Base-by-base conservation (phyloP, 2,797 vertebrate species). In the Acipenser ruthenus region DNA sequence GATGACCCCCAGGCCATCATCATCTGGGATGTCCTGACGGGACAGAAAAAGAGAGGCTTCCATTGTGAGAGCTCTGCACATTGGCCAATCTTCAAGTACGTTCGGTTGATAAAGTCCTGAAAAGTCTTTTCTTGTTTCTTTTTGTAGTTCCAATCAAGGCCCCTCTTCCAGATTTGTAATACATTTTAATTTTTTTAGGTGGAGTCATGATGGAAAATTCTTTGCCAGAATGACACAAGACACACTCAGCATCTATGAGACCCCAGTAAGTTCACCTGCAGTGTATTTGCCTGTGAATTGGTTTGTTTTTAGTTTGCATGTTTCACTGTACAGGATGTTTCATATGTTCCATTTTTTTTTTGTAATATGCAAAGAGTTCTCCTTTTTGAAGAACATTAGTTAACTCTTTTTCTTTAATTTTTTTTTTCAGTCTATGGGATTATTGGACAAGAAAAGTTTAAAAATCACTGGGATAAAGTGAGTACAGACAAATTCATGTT, bases 41-140 rank as follows among this genome's bases (percentile, higher is more conserved):
- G 97, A 68, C 95, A 97, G 75, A 99, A 99, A 88, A 99, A 96
- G 81, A 86, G 97, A 87, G 96, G 96, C 7, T 99, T 99, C 78
- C 97, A 99, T 77, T 99, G 96, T 69, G 97, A 99, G 78, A 99
- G 94, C 74, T 98, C 97, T 3, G 95, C 97, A 67, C 97, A 99
- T 71, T 99, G 97, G 97, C 96, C 97, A 63, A 99, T 99, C 74
- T 99, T 99, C 77, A 99, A 98, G 97, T 98, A 79, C 82, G 94
- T 86, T n/a, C 0, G 10, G 0, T 55, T 65, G 1, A 55, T 64
- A 49, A 15, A 47, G 23, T 37, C 23, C 23, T 37, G 23, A 37
- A 37, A 18, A 18, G 23, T 37, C 23, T 37, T 37, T 3, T 37
- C 4, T 37, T 37, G 2, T 37, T 37, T 37, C 4, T 37, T 37